Percentiles rank a stretch among this genome's conserved stretches.
Evolutionary conservation across 2,797 vertebrate species (phyloP).

Genomic region (Iguana delicatissima): DNA sequence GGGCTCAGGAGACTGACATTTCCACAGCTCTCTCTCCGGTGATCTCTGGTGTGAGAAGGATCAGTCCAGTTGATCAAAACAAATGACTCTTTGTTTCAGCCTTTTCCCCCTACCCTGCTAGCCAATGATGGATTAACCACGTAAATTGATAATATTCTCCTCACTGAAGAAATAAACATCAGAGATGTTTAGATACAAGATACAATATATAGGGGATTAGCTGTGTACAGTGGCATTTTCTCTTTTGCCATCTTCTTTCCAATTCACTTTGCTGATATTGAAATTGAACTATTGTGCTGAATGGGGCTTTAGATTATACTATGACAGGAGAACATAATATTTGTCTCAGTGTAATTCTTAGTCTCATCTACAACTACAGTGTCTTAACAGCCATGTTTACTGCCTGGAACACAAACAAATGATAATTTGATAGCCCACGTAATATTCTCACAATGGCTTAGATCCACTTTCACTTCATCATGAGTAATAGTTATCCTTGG

Average conservation of each 20-base stretch:
- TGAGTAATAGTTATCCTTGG: background rate
- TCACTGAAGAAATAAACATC: background rate
- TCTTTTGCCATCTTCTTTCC: background rate
- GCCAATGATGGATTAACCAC: background rate
- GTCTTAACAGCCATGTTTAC: background rate
- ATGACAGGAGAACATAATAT: background rate
- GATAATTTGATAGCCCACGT: background rate
- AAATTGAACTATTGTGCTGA: background rate
- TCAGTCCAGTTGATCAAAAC: background rate
- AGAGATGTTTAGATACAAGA: background rate
- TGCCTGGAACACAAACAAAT: background rate
- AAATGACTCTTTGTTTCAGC: background rate
- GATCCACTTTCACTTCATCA: background rate
- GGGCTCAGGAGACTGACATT: too few relatives aligned
- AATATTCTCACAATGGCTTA: background rate
- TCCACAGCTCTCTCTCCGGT: too few relatives aligned
- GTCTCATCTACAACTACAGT: background rate
- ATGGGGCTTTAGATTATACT: background rate
- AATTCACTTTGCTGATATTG: background rate
- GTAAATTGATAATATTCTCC: slow-evolving; percentile 15
- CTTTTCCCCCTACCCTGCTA: background rate
- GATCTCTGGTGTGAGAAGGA: background rate
- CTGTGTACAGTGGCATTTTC: background rate
- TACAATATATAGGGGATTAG: background rate
- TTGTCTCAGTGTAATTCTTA: background rate